These are phyloP conservation scores for Antechinus stuartii DNA, from an alignment of 2,113 vertebrate genomes.

Conservation along the genomic window DNA sequence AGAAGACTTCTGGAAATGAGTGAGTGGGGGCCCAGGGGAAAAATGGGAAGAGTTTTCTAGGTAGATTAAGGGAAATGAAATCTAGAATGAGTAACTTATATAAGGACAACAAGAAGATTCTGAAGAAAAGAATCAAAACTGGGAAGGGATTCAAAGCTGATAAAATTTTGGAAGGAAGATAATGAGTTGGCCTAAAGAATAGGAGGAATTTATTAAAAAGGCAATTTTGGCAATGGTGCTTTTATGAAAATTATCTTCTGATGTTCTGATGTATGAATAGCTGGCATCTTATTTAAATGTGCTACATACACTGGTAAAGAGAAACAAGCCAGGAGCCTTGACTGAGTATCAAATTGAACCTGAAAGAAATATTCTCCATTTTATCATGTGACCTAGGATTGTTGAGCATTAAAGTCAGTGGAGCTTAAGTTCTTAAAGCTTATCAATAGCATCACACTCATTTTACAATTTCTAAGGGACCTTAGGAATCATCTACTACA, in stretches of 20 bases:
- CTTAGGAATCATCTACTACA: neutral
- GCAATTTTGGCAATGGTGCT: too few relatives aligned
- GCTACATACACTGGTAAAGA: slow-evolving; percentile 43
- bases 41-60: neutral
- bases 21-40: neutral
- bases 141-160: neutral
- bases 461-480: neutral
- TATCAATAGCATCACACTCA: neutral
- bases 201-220: neutral
- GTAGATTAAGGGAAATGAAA: neutral
- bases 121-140: neutral
- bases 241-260: neutral
- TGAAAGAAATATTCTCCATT: slow-evolving; percentile 60
- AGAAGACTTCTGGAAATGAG: neutral
- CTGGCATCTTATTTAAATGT: slow-evolving; percentile 37
- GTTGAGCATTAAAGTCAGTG: neutral
- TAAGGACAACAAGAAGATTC: neutral
- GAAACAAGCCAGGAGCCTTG: slow-evolving; percentile 63
- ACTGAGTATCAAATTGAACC: slow-evolving; percentile 63
- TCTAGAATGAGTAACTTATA: neutral
- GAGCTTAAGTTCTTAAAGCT: neutral
- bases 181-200: neutral
- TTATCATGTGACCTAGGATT: neutral
- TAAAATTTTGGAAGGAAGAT: neutral
- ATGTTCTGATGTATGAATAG: slow-evolving; percentile 70